Conservation (phyloP, 1,140 invertebrate species). For the Aphis craccivora region DNA sequence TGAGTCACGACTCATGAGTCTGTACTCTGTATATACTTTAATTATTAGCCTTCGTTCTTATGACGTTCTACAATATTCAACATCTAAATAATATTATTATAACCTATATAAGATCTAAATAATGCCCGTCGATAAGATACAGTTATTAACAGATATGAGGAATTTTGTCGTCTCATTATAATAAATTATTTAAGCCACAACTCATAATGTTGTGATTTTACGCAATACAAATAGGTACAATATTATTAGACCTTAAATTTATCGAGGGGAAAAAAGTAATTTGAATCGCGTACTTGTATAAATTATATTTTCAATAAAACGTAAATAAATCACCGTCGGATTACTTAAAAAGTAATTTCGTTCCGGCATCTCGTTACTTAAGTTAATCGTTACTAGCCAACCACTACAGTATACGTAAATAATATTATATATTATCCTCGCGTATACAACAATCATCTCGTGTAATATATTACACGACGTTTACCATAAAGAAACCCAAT, state of each 20-base stretch:
- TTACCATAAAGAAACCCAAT: background rate
- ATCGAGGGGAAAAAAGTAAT: background rate
- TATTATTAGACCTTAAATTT: background rate
- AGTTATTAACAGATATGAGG: background rate
- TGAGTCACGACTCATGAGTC: too few species aligned
- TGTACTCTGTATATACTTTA: too few species aligned
- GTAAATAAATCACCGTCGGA: background rate
- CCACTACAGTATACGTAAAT: background rate
- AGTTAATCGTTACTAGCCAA: background rate
- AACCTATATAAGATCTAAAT: background rate
- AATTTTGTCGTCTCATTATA: background rate
- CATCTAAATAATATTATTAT: background rate
- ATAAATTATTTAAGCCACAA: background rate
- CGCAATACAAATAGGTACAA: too few species aligned
- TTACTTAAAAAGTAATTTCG: constrained; percentile 5
- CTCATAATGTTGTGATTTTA: background rate
- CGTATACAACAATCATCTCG: too few species aligned
- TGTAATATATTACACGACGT: background rate
- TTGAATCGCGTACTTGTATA: background rate
- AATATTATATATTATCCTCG: too few species aligned
- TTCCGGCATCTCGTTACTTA: background rate
- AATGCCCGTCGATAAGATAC: background rate
- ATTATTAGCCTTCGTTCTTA: too few species aligned
- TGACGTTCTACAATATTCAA: too few species aligned
- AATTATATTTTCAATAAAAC: constrained; percentile 13